Base-by-base conservation (phyloP, 2,888 invertebrate genomes). In the Scrobipalpa atriplicella region DNA sequence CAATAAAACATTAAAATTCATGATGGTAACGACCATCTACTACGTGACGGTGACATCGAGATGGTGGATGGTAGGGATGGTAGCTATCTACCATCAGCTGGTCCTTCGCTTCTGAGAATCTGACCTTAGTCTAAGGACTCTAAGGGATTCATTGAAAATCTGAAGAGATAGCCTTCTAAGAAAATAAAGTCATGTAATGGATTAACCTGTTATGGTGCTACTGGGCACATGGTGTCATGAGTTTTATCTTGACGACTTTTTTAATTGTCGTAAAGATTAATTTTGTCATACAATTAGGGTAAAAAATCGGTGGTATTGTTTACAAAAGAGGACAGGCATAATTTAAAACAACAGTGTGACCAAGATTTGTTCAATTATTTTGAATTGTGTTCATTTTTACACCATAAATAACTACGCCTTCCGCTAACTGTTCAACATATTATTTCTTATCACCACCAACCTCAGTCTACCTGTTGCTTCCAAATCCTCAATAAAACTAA, bases 401-500 rank as follows among this genome's bases (percentile, higher is more conserved):
- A 29, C 5, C 29, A 29, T 3, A 29, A 29, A 29, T 3, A 29
- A 29, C 16, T 52, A 16, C 16, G 19, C 9, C 16, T 61, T 2
- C 11, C 39, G 11, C 9, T 36, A 38, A 29, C 11, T 61, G 16
- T 0, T 61, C 39, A 61, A 61, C 16, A 60, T 36, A 38, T 39
- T 61, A 11, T 39, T 29, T 29, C 29, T 5, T n/a, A 47, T 47
- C 16, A 47, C 9, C 51, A 18, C n/a, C 11, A 52, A 52, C 6
- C 16, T 58, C 11, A 18, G 41, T 36, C 62, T 65, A 67, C 67
- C 67, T 67, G 65, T 54, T 47, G 66, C 68, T 64, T 66, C 68
- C 41, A 41, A 21, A 47, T 16, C 47, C 62, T 47, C 66, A 70
- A 70, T 71, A 70, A 72, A 72, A 70, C 69, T 71, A 72, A 72